Evolutionary conservation across 2,797 vertebrate species (phyloP).

Genomic region (Melanotaenia trifasciata): DNA sequence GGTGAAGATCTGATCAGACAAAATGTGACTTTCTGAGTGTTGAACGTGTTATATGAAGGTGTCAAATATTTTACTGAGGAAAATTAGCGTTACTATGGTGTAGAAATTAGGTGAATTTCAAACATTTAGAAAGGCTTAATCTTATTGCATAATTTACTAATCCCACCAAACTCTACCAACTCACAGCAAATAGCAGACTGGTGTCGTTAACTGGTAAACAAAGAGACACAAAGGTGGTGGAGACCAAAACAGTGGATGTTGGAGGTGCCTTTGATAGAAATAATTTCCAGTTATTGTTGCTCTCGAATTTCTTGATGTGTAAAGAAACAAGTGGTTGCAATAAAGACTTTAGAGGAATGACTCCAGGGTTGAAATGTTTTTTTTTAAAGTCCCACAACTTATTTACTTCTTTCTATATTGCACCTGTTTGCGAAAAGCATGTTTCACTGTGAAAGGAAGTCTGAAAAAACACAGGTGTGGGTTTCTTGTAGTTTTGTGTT

Average conservation of each 20-base stretch:
- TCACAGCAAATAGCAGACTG: too few species aligned
- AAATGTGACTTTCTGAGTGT: too few species aligned
- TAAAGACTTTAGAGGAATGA: too few species aligned
- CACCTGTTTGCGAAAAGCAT: neutral
- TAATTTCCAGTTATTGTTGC: too few species aligned
- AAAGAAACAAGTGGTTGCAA: too few species aligned
- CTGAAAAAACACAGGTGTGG: neutral
- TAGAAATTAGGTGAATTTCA: neutral
- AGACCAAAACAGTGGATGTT: neutral
- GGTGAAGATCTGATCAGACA: conserved; percentile 73
- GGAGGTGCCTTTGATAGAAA: too few species aligned
- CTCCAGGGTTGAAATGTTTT: too few species aligned
- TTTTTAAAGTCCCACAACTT: too few species aligned
- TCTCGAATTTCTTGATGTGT: too few species aligned
- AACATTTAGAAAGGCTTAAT: neutral
- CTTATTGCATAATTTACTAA: neutral
- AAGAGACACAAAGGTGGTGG: neutral
- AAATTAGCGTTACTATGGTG: neutral
- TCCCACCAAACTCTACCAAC: too few species aligned
- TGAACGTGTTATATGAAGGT: neutral
- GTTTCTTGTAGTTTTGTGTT: neutral
- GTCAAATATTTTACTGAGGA: neutral
- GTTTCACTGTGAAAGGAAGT: neutral
- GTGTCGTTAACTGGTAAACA: neutral
- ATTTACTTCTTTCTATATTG: too few species aligned